Evolutionary conservation across 2,888 invertebrate genomes (phyloP), one percentile per base, ranked within the genome.

Genomic region (Apodemia duryi): DNA sequence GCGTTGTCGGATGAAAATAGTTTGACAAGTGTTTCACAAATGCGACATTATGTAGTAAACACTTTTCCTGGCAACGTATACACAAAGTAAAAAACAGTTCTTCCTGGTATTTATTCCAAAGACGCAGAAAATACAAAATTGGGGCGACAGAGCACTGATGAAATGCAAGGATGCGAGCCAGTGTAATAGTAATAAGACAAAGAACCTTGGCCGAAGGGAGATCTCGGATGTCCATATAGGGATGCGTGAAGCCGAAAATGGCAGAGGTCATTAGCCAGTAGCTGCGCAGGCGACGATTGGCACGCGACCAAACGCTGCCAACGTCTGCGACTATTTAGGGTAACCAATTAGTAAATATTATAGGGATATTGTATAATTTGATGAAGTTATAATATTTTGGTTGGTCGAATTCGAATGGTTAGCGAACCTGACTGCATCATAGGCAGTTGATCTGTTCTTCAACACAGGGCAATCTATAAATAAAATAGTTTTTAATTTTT

Each of bases 181-280:
- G 13, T 43, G 43, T 43, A 5, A 49, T 13, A n/a, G 49, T 6
- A 6, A 49, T 32, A 13, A 29, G 11, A 57, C 62, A 62, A 65
- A 49, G 64, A 70, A 70, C 69, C 70, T 71, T 70, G 70, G 68
- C 69, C 68, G 68, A 70, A 63, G 64, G 63, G 64, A 66, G 64
- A 70, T 67, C 70, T 66, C 77, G 66, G 66, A 68, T 65, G 32
- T 61, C 65, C 76, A 71, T 75, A 75, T 76, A 73, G 72, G 76
- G 78, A 67, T 57, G 11, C 29, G 29, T 54, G 70, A 73, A 69
- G 69, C 73, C 74, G 73, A 74, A 74, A 70, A 67, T 64, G 66
- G 66, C 60, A 67, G 69, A 75, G 79, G 81, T 79, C 81, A 73
- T 77, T 79, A 73, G 77, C 78, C 76, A 71, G 70, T 7, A 67